Conservation (phyloP, 2,888 invertebrate genomes). For the Octonoba sinensis region DNA sequence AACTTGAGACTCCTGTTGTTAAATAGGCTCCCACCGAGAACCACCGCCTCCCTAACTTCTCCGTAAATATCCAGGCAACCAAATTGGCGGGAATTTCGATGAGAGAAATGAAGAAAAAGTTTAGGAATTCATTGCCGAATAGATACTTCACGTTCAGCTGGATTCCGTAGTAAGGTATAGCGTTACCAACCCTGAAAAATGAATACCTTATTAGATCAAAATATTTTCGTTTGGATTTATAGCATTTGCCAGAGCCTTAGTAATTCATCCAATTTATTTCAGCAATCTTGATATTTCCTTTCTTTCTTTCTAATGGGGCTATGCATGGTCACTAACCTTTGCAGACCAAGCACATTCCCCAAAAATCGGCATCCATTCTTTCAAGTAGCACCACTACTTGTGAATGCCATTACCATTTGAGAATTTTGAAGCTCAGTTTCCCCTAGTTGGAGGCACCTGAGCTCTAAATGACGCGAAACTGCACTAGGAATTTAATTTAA, state of each 20-base stretch:
- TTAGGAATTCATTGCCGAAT: conserved; percentile 78
- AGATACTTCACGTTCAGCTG: conserved; percentile 70
- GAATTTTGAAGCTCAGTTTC: no score
- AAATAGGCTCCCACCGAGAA: conserved; percentile 73
- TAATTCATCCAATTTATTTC: background rate
- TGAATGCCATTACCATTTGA: no score
- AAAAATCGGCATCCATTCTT: no score
- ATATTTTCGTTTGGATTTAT: background rate
- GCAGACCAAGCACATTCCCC: no score
- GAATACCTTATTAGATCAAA: background rate
- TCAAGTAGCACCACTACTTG: no score
- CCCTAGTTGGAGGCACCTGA: no score
- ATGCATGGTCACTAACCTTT: no score
- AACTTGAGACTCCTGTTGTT: background rate
- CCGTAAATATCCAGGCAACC: conserved; percentile 74
- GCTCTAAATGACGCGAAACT: no score
- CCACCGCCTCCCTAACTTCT: conserved; percentile 75
- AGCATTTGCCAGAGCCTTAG: background rate
- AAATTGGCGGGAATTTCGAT: conserved; percentile 78
- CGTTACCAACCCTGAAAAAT: conserved; percentile 16
- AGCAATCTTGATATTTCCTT: background rate
- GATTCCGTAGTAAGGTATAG: conserved; percentile 22
- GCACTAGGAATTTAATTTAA: no score
- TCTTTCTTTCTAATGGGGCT: background rate
- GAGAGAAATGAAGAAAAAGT: conserved; percentile 77